A percentile compares a stretch with the other conserved stretches of the same genome.
Conservation (phyloP, 2,888 invertebrate species). For the Escarpia spicata region DNA sequence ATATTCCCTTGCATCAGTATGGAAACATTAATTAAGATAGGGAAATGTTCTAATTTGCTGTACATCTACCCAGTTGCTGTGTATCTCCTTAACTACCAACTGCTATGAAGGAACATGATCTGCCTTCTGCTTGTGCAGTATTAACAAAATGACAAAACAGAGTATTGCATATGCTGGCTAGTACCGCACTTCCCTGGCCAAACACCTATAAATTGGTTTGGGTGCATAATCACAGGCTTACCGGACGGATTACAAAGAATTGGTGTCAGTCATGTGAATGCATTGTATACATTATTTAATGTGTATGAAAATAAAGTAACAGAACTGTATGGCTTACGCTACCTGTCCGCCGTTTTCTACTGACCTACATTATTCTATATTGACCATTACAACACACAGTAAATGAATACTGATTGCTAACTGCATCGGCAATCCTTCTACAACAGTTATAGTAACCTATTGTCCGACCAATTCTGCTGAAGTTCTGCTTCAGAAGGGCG, state of each 20-base stretch:
- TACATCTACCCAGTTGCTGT: no score
- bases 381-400: background rate
- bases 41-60: background rate
- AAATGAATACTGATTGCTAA: no score
- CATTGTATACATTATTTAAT: constrained; percentile 4
- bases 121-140: background rate
- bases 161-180: background rate
- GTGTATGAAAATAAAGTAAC: background rate
- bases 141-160: background rate
- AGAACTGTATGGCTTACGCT: background rate
- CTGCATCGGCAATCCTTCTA: no score
- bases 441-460: no score
- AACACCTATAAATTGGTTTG: background rate
- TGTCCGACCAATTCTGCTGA: no score
- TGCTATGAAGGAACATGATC: background rate
- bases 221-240: background rate
- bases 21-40: background rate
- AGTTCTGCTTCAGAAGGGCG: no score
- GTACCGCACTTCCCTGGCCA: background rate
- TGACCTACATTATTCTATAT: background rate
- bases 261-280: background rate
- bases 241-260: background rate
- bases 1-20: background rate
- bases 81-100: background rate
- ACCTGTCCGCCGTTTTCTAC: background rate